A percentile compares a stretch with the other conserved stretches of the same genome.
Evolutionary conservation across 2,888 invertebrate genomes (phyloP).

Genomic region (Agrilus cyanescens): DNA sequence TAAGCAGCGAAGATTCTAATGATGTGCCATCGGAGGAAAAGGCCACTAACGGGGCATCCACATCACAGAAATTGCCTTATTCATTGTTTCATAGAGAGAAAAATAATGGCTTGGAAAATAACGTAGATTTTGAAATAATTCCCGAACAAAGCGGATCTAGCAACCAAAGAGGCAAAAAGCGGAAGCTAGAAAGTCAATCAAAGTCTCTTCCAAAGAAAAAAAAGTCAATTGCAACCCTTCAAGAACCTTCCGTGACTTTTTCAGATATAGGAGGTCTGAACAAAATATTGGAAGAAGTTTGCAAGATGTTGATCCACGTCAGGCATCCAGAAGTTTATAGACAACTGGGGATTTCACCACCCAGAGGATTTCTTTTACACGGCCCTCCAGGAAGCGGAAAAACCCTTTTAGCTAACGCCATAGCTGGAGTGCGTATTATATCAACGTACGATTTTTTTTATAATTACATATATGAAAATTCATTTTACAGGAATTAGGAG

Average conservation of each 20-base stretch:
- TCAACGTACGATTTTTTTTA: not conserved
- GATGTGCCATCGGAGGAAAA: conserved; percentile 34
- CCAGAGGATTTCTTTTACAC: conserved; percentile 83
- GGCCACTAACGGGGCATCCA: conserved; percentile 31
- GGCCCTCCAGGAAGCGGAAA: conserved; percentile 96
- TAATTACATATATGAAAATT: conserved; percentile 4
- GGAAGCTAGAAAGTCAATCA: conserved; percentile 25
- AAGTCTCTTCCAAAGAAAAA: conserved; percentile 30
- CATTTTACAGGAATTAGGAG: conserved; percentile 54
- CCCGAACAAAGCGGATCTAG: conserved; percentile 31
- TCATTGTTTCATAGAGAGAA: conserved; percentile 36
- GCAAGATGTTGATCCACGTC: conserved; percentile 59
- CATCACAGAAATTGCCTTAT: conserved; percentile 38
- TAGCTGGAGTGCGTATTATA: conserved; percentile 54
- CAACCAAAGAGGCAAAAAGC: conserved; percentile 28
- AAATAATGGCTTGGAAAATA: conserved; percentile 34
- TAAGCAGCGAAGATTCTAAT: conserved; percentile 63
- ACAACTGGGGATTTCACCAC: conserved; percentile 73
- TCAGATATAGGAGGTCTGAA: conserved; percentile 75
- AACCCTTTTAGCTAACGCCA: conserved; percentile 67
- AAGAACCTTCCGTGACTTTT: conserved; percentile 44
- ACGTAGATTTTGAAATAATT: conserved; percentile 21
- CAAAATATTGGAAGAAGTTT: conserved; percentile 45
- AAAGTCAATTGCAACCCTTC: conserved; percentile 32
- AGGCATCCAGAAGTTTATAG: conserved; percentile 83